Evolutionary conservation across 2,113 vertebrate genomes (phyloP).

Genomic region (Myotis brandtii): DNA sequence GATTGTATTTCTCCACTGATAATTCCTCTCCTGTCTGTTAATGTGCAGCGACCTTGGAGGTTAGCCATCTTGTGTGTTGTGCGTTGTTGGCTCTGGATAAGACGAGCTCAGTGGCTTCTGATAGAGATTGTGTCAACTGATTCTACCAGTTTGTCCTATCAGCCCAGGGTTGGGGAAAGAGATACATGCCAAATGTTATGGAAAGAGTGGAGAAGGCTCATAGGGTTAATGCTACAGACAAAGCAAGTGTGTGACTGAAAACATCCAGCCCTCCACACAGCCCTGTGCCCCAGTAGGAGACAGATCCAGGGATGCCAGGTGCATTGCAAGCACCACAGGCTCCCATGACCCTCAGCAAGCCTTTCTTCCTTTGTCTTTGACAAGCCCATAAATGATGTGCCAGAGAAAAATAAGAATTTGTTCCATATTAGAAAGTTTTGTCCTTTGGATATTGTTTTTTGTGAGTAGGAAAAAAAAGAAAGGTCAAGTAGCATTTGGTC

Average conservation of each 20-base stretch:
- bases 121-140: slow-evolving; percentile 73
- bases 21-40: slow-evolving; percentile 63
- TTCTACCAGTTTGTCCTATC: slow-evolving; percentile 78
- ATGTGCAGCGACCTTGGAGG: slow-evolving; percentile 10
- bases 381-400: slow-evolving; percentile 43
- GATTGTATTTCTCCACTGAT: slow-evolving; percentile 68
- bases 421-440: slow-evolving; percentile 67
- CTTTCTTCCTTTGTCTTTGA: slow-evolving; percentile 42
- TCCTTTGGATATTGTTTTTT: slow-evolving; percentile 65
- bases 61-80: slow-evolving; percentile 3
- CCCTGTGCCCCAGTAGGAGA: slow-evolving; percentile 19
- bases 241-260: slow-evolving; percentile 63
- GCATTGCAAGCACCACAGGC: background rate
- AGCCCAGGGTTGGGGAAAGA: slow-evolving; percentile 9
- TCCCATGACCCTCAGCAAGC: slow-evolving; percentile 19
- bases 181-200: slow-evolving; percentile 28
- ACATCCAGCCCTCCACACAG: slow-evolving; percentile 7
- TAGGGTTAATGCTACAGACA: slow-evolving; percentile 33
- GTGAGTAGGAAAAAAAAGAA: slow-evolving; percentile 12
- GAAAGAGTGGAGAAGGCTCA: slow-evolving; percentile 57
- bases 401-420: slow-evolving; percentile 65
- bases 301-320: slow-evolving; percentile 46
- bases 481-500: slow-evolving; percentile 52
- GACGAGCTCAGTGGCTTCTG: slow-evolving; percentile 69
- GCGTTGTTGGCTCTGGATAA: slow-evolving; percentile 53